These are phyloP conservation scores for Cirrhinus molitorella DNA, from an alignment of 2,797 vertebrate genomes.

Conservation along the genomic window DNA sequence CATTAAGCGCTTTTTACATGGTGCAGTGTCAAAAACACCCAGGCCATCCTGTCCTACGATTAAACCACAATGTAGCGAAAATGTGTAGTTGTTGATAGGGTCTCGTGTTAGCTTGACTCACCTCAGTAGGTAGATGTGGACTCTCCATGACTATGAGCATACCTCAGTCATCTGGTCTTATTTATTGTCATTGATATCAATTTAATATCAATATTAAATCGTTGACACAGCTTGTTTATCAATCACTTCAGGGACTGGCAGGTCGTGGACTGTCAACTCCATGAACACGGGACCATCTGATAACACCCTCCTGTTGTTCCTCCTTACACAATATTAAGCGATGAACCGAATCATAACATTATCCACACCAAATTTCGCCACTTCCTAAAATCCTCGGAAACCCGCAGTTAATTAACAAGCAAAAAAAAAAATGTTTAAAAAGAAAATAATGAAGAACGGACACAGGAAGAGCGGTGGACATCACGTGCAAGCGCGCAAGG, in stretches of 20 bases:
- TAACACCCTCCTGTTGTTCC: constrained; percentile 3
- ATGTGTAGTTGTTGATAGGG: neutral
- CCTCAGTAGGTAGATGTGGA: constrained; percentile 78
- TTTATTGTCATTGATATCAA: neutral
- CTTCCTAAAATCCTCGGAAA: neutral
- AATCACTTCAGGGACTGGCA: neutral
- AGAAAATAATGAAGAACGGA: neutral
- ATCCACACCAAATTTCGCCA: neutral
- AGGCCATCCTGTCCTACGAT: neutral
- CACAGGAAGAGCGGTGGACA: neutral
- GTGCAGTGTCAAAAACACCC: neutral
- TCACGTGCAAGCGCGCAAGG: constrained; percentile 9
- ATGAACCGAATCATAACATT: neutral
- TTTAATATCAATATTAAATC: neutral
- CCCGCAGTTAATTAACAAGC: neutral
- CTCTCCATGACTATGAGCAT: constrained; percentile 57
- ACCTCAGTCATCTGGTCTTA: neutral
- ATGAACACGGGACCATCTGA: constrained; percentile 14
- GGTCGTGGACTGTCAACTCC: neutral
- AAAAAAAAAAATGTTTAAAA: neutral
- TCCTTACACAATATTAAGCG: neutral
- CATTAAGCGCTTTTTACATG: neutral
- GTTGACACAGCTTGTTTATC: neutral
- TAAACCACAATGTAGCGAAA: neutral
- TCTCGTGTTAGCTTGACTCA: constrained; percentile 58